Percentiles rank a stretch among this genome's conserved stretches.
phyloP scores from a whole-genome alignment of 2,113 vertebrate genomes.

The Gavialis gangeticus region DNA sequence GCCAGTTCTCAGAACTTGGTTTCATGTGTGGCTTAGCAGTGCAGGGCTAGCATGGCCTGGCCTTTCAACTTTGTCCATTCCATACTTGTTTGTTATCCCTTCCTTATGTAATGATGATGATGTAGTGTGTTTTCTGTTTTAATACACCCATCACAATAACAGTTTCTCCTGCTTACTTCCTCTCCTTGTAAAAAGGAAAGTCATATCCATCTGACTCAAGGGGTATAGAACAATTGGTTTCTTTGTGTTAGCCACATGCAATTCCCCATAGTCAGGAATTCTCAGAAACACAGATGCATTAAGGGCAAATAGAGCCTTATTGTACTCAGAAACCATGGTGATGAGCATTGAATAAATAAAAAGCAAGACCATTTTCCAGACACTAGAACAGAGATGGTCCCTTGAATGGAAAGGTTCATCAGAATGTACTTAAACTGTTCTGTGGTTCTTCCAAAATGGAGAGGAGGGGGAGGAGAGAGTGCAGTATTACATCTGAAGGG shows the following conservation, averaged over 20 bases:
- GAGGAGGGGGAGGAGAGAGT: rapidly evolving
- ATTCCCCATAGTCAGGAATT: slow-evolving; percentile 51
- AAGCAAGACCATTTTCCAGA: slow-evolving; percentile 41
- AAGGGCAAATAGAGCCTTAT: slow-evolving; percentile 51
- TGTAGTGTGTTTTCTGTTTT: not conserved
- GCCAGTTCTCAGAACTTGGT: not conserved
- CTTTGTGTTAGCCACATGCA: slow-evolving; percentile 42
- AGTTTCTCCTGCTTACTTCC: slow-evolving; percentile 47
- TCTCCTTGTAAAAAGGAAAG: slow-evolving; percentile 51
- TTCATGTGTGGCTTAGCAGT: not conserved
- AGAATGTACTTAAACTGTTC: not conserved
- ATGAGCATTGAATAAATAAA: slow-evolving; percentile 52
- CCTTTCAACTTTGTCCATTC: not conserved
- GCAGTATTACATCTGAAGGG: not conserved
- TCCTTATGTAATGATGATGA: not conserved
- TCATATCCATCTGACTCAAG: slow-evolving; percentile 43
- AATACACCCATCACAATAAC: not conserved
- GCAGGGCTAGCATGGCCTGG: not conserved
- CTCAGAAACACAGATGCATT: slow-evolving; percentile 61
- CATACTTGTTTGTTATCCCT: too few relatives aligned
- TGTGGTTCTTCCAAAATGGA: not conserved
- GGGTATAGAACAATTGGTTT: slow-evolving; percentile 52
- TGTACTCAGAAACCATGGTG: slow-evolving; percentile 64
- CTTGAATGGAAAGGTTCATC: not conserved
- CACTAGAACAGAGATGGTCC: not conserved